Evolutionary conservation across 2,113 vertebrate genomes (phyloP).

Genomic region (Pantherophis guttatus): DNA sequence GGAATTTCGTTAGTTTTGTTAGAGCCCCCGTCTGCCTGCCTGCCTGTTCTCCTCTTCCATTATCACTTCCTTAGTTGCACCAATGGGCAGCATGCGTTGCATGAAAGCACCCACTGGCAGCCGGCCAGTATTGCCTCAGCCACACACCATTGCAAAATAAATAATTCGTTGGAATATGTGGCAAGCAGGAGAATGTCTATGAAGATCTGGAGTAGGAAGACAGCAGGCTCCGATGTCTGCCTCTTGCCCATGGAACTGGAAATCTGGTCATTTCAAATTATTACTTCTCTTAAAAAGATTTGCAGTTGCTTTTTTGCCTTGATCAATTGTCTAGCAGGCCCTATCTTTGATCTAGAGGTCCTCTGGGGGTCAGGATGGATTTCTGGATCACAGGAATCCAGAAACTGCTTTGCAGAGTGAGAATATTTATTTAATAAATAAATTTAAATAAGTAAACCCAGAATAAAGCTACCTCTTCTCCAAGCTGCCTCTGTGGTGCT

Average conservation of each 20-base stretch:
- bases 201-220: neutral
- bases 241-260: neutral
- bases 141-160: neutral
- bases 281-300: neutral
- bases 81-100: neutral
- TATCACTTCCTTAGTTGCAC: neutral
- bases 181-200: neutral
- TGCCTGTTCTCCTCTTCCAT: neutral
- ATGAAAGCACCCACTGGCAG: neutral
- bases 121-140: neutral
- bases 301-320: neutral
- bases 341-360: neutral
- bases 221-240: neutral
- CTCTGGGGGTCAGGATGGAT: neutral
- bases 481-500: no score
- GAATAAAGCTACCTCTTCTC: no score
- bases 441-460: no score
- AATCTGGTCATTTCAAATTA: neutral
- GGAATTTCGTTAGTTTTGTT: neutral
- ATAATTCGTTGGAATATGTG: neutral
- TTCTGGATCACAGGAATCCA: neutral
- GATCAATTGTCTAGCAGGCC: neutral
- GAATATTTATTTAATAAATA: no score
- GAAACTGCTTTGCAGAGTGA: neutral
- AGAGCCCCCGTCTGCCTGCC: neutral